These are phyloP conservation scores for Drosophila incognita DNA, from an alignment of 2,888 invertebrate genomes.

Conservation along the genomic window DNA sequence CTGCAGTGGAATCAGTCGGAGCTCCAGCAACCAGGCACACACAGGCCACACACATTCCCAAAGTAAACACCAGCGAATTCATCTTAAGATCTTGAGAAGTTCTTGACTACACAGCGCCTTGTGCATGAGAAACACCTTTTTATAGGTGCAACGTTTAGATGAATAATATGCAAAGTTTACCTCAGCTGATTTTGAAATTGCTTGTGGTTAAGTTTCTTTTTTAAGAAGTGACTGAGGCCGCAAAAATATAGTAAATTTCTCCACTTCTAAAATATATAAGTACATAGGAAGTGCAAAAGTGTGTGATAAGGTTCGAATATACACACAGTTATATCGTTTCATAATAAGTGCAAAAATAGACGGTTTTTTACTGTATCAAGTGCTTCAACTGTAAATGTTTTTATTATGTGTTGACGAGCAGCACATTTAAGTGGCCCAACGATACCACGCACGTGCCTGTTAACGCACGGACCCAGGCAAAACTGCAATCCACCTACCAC, in stretches of 20 bases:
- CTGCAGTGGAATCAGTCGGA: neutral
- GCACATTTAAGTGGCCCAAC: too few species aligned
- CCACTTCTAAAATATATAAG: too few species aligned
- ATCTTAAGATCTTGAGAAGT: constrained; percentile 18
- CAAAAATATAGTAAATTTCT: neutral
- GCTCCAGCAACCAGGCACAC: constrained; percentile 10
- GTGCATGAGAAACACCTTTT: neutral
- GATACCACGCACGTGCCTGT: too few species aligned
- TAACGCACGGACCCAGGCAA: too few species aligned
- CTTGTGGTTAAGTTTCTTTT: neutral
- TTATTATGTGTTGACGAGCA: too few species aligned
- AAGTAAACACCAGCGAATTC: constrained; percentile 9
- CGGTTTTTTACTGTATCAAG: too few species aligned
- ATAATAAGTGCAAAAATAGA: too few species aligned
- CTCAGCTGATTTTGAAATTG: neutral
- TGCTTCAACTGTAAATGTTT: too few species aligned
- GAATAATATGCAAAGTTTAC: neutral
- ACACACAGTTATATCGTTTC: too few species aligned
- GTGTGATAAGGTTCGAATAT: too few species aligned
- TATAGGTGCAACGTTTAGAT: neutral
- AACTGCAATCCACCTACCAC: too few species aligned
- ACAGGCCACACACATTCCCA: constrained; percentile 1
- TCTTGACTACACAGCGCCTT: constrained; percentile 15
- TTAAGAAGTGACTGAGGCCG: neutral
- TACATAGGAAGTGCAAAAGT: too few species aligned